Percentiles rank a stretch among this genome's conserved stretches.
Evolutionary conservation across 2,888 invertebrate genomes (phyloP).

Genomic region (Polymixis lichenea): DNA sequence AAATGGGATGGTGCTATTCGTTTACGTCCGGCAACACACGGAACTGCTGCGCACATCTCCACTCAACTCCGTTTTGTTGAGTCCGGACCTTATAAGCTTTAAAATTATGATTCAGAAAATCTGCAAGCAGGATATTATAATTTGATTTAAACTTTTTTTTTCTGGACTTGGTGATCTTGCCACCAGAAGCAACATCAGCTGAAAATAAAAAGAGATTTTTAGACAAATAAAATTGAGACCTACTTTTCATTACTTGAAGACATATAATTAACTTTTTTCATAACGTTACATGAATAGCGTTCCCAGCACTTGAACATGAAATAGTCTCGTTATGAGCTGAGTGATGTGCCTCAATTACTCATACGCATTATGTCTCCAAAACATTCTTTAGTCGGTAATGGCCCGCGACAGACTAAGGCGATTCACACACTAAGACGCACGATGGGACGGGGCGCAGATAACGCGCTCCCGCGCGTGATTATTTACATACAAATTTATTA

Average conservation of each 20-base stretch:
- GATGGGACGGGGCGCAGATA: too few relatives aligned
- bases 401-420: constrained; percentile 35
- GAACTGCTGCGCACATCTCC: too few relatives aligned
- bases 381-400: constrained; percentile 59
- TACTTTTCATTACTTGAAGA: constrained; percentile 11
- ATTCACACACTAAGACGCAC: too few relatives aligned
- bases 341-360: constrained; percentile 72
- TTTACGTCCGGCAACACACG: too few relatives aligned
- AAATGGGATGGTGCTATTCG: too few relatives aligned
- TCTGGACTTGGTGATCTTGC: background rate
- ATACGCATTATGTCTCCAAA: constrained; percentile 63
- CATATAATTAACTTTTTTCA: constrained; percentile 28
- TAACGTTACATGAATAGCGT: constrained; percentile 33
- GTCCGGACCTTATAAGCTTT: too few relatives aligned
- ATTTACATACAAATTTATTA: too few relatives aligned
- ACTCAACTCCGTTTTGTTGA: too few relatives aligned
- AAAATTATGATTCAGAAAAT: too few relatives aligned
- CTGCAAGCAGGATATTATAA: background rate
- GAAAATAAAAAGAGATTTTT: background rate
- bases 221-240: background rate
- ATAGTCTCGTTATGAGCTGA: constrained; percentile 68
- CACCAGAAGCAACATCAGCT: background rate
- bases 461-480: too few relatives aligned
- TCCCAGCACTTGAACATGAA: constrained; percentile 44
- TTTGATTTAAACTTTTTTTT: background rate